Evolutionary conservation across 2,797 vertebrate species (phyloP).

Genomic region (Dryobates pubescens): DNA sequence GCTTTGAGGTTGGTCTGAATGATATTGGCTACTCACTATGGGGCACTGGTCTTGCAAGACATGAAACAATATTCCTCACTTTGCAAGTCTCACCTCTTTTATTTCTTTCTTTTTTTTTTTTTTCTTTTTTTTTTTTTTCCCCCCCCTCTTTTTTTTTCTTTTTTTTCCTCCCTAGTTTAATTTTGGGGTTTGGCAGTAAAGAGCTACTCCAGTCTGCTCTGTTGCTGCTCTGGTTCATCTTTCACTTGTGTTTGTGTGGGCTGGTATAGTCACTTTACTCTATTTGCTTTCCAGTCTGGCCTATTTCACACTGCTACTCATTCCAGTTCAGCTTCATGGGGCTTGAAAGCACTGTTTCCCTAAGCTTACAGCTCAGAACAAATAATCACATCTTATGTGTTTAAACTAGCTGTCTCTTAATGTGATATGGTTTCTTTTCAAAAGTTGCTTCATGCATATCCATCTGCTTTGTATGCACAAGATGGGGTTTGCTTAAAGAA

Average conservation of each 20-base stretch:
- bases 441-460: background rate
- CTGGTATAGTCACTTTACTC: background rate
- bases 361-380: background rate
- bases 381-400: background rate
- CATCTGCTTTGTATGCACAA: fast-evolving
- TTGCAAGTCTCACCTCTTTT: background rate
- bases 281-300: background rate
- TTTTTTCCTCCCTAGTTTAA: background rate
- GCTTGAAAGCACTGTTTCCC: background rate
- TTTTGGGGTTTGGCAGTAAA: background rate
- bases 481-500: background rate
- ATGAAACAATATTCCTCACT: background rate
- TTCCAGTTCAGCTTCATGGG: background rate
- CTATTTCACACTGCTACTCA: background rate
- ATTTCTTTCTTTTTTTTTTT: background rate
- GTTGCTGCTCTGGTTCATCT: slow-evolving; percentile 2
- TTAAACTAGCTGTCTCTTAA: background rate
- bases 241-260: background rate
- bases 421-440: background rate
- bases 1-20: background rate
- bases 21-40: background rate
- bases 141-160: too few relatives aligned
- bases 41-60: background rate
- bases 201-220: background rate
- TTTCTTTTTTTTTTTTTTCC: background rate